phyloP scores from a whole-genome alignment of 2,113 vertebrate genomes.

The Bos javanicus region DNA sequence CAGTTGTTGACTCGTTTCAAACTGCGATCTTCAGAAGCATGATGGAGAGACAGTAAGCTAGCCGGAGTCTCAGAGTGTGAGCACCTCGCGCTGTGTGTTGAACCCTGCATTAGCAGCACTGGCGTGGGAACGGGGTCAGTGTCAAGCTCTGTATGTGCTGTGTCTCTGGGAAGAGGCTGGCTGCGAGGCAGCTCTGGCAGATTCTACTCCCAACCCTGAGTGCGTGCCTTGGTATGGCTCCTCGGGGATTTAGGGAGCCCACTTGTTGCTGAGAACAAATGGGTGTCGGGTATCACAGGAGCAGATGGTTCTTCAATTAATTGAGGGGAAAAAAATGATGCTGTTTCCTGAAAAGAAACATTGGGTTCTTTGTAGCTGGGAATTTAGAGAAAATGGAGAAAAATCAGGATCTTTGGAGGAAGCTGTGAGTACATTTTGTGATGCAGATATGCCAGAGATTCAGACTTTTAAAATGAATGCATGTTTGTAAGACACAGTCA shows the following conservation, averaged over 20 bases:
- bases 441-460: neutral
- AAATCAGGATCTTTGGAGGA: slow-evolving; percentile 62
- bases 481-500: slow-evolving; percentile 41
- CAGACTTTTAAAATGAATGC: slow-evolving; percentile 64
- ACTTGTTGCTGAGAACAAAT: slow-evolving; percentile 70
- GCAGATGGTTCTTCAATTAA: slow-evolving; percentile 71
- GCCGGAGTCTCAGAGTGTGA: neutral
- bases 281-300: slow-evolving; percentile 39
- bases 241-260: slow-evolving; percentile 46
- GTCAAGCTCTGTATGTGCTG: neutral
- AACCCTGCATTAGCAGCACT: neutral
- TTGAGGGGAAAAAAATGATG: slow-evolving; percentile 7
- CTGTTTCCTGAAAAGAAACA: slow-evolving; percentile 50
- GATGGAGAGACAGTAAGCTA: neutral
- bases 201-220: neutral
- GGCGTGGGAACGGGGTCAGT: neutral
- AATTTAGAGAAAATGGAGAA: slow-evolving; percentile 48
- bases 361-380: slow-evolving; percentile 56
- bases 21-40: neutral
- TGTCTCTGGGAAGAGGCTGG: neutral
- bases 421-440: slow-evolving; percentile 44
- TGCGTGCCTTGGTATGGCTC: neutral
- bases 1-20: neutral
- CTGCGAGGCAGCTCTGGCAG: neutral
- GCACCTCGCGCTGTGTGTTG: neutral